Percentiles rank a stretch among this genome's conserved stretches.
phyloP scores from a whole-genome alignment of 2,888 invertebrate genomes.

The Hanleya hanleyi region DNA sequence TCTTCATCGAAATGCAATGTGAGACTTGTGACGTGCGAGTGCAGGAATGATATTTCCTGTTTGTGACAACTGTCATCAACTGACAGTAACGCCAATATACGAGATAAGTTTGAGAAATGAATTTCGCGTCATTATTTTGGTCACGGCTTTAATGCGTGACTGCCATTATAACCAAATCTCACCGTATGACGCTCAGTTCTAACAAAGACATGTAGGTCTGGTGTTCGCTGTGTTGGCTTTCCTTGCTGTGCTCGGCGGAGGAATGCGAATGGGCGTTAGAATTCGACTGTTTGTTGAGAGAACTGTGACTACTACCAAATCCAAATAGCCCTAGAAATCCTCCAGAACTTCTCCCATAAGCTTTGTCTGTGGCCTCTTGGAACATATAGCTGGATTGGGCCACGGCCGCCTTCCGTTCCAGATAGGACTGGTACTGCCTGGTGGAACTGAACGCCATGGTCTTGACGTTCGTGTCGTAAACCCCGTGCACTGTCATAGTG shows the following conservation, averaged over 20 bases:
- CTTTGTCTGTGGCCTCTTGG: neutral
- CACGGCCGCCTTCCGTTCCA: conserved; percentile 21
- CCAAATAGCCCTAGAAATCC: conserved; percentile 1
- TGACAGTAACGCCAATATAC: too few species aligned
- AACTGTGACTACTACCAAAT: neutral
- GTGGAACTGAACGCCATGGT: conserved; percentile 22
- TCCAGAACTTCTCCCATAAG: neutral
- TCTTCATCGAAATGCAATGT: too few species aligned
- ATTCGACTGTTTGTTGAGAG: neutral
- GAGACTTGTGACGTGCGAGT: too few species aligned
- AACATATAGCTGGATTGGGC: conserved; percentile 24
- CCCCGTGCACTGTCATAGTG: conserved; percentile 27
- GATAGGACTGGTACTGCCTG: conserved; percentile 16
- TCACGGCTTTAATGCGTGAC: too few species aligned
- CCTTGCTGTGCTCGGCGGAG: neutral
- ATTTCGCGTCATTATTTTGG: too few species aligned
- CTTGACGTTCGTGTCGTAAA: conserved; percentile 27
- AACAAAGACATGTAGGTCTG: conserved; percentile 10
- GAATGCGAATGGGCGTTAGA: neutral
- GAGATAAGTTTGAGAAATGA: too few species aligned
- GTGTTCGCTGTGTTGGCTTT: neutral
- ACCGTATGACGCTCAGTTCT: conserved; percentile 24
- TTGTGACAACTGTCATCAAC: too few species aligned
- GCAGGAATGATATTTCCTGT: too few species aligned
- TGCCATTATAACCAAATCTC: too few species aligned